A percentile compares a stretch with the other conserved stretches of the same genome.
Conservation (phyloP, 2,888 invertebrate species). For the Noctua pronuba region DNA sequence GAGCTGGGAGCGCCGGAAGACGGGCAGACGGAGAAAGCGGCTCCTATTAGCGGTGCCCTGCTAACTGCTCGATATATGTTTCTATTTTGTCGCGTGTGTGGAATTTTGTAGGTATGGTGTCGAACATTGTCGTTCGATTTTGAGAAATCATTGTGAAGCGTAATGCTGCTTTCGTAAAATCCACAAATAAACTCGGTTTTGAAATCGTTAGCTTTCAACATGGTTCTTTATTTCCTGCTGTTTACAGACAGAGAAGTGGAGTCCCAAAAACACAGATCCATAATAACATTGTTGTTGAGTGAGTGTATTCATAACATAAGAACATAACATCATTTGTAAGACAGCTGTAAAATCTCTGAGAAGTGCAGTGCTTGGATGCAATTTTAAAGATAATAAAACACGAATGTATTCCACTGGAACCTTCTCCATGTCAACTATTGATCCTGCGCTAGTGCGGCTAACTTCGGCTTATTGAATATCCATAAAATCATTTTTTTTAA, state of each 20-base stretch:
- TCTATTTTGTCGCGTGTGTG: neutral
- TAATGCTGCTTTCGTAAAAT: neutral
- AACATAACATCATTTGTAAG: neutral
- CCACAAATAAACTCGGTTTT: neutral
- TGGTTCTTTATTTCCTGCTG: neutral
- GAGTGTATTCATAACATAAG: neutral
- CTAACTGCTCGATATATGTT: constrained; percentile 44
- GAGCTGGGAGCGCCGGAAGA: constrained; percentile 32
- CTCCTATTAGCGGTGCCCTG: constrained; percentile 41
- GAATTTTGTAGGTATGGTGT: neutral
- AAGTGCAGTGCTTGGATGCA: neutral
- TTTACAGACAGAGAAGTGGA: neutral
- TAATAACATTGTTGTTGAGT: neutral
- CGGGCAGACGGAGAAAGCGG: constrained; percentile 35
- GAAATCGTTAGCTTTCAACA: neutral
- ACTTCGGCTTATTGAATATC: neutral
- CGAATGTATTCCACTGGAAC: neutral
- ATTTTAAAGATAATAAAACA: neutral
- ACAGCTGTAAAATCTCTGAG: neutral
- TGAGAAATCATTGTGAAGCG: neutral
- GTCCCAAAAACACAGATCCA: neutral
- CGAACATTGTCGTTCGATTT: neutral
- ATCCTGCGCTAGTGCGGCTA: neutral
- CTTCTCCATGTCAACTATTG: neutral
- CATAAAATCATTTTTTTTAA: neutral